Conservation (phyloP, 1,140 invertebrate species). For the Rhagoletis pomonella region DNA sequence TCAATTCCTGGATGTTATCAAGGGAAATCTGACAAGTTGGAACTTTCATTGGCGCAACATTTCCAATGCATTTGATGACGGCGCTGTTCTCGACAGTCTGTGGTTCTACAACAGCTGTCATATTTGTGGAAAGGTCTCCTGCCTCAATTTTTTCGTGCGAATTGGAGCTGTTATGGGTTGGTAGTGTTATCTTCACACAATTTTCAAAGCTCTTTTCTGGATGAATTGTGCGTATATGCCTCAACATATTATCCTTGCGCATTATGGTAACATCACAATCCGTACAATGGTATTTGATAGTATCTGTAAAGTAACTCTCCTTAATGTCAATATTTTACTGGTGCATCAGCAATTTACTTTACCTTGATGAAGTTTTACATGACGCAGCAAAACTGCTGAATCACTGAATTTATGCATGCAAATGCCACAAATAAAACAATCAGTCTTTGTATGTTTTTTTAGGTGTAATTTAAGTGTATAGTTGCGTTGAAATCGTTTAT, state of each 20-base stretch:
- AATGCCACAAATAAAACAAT: conserved; percentile 59
- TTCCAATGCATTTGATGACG: conserved; percentile 69
- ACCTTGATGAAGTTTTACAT: conserved; percentile 65
- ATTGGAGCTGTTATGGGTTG: background rate
- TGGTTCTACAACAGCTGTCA: background rate
- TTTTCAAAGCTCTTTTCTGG: conserved; percentile 70
- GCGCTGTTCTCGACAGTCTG: conserved; percentile 61
- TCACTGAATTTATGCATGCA: conserved; percentile 66
- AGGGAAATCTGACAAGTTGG: background rate
- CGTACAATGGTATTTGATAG: conserved; percentile 76
- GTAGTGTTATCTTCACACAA: conserved; percentile 58
- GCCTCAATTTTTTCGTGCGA: background rate
- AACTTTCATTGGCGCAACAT: conserved; percentile 65
- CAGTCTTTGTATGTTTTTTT: conserved; percentile 61
- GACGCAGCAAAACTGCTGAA: conserved; percentile 62
- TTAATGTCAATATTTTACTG: background rate
- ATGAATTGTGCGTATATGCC: conserved; percentile 80
- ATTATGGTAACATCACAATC: conserved; percentile 78
- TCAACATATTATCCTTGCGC: conserved; percentile 79
- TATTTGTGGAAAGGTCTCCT: background rate
- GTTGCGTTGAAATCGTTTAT: conserved; percentile 65
- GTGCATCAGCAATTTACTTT: background rate
- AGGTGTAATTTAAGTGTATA: conserved; percentile 64
- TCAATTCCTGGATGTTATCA: background rate
- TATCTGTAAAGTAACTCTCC: conserved; percentile 36